Evolutionary conservation across 2,888 invertebrate species (phyloP).

Genomic region (Tachina grossa): DNA sequence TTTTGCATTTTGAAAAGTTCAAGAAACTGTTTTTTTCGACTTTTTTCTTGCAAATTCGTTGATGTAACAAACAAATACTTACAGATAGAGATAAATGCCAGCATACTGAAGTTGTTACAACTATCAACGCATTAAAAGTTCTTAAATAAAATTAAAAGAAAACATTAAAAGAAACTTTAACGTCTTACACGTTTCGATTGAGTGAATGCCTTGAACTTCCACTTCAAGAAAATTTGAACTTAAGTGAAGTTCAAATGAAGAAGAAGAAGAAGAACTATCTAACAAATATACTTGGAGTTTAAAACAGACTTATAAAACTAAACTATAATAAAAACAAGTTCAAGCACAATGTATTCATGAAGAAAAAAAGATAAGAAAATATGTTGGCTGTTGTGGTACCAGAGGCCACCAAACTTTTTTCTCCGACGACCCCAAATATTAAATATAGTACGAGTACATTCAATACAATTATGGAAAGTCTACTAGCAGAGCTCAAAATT

Average conservation of each 20-base stretch:
- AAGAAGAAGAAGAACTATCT: constrained; percentile 24
- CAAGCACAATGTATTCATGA: constrained; percentile 19
- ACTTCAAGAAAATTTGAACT: constrained; percentile 70
- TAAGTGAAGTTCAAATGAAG: constrained; percentile 19
- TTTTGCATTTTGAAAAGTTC: constrained; percentile 6
- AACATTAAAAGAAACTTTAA: constrained; percentile 56
- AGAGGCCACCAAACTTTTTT: not conserved
- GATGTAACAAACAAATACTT: not conserved
- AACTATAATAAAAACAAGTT: constrained; percentile 36
- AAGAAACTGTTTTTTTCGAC: constrained; percentile 30
- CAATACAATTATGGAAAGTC: too few relatives aligned
- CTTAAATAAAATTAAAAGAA: constrained; percentile 31
- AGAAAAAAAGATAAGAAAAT: not conserved
- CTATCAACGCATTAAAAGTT: constrained; percentile 38
- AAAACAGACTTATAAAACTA: not conserved
- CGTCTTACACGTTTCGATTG: constrained; percentile 80
- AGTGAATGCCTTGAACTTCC: constrained; percentile 82
- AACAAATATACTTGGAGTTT: constrained; percentile 12
- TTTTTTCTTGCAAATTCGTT: not conserved
- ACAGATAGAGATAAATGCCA: not conserved
- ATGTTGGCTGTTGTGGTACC: constrained; percentile 13
- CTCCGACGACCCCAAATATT: not conserved
- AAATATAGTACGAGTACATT: too few relatives aligned
- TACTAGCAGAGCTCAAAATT: too few relatives aligned
- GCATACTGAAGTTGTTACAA: not conserved